Conservation (phyloP, 2,888 invertebrate species). For the Hemaris fuciformis region DNA sequence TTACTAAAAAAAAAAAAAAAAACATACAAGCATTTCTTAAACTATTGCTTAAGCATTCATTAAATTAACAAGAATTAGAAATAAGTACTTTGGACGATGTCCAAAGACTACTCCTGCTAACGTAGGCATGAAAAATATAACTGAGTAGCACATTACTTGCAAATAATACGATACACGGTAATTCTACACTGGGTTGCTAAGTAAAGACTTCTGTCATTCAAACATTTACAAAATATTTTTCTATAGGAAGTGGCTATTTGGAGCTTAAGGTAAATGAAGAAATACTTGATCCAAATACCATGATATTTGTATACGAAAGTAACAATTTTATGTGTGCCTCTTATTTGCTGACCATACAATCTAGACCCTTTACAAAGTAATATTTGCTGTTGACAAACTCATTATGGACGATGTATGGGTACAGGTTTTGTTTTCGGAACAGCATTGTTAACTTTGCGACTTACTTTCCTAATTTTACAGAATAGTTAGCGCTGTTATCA, state of each 20-base stretch:
- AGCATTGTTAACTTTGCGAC: neutral
- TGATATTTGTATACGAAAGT: constrained; percentile 29
- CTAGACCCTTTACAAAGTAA: neutral
- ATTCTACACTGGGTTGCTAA: neutral
- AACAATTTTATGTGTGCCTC: constrained; percentile 7
- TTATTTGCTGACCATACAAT: neutral
- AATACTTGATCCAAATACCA: constrained; percentile 12
- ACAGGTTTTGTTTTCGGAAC: neutral
- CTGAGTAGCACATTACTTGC: neutral
- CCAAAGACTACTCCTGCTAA: too few relatives aligned
- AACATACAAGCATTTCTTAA: too few relatives aligned
- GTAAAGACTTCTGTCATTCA: neutral
- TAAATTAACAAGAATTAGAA: too few relatives aligned
- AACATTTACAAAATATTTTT: neutral
- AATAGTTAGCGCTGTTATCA: neutral
- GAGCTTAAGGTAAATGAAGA: neutral
- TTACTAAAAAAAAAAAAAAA: too few relatives aligned
- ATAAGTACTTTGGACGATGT: too few relatives aligned
- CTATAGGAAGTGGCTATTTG: neutral
- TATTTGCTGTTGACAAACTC: constrained; percentile 5
- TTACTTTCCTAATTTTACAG: neutral
- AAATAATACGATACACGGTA: neutral
- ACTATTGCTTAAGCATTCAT: too few relatives aligned
- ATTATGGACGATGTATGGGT: neutral
- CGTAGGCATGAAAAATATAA: neutral